Conservation (phyloP, 2,888 invertebrate species). For the Smittia aterrima region DNA sequence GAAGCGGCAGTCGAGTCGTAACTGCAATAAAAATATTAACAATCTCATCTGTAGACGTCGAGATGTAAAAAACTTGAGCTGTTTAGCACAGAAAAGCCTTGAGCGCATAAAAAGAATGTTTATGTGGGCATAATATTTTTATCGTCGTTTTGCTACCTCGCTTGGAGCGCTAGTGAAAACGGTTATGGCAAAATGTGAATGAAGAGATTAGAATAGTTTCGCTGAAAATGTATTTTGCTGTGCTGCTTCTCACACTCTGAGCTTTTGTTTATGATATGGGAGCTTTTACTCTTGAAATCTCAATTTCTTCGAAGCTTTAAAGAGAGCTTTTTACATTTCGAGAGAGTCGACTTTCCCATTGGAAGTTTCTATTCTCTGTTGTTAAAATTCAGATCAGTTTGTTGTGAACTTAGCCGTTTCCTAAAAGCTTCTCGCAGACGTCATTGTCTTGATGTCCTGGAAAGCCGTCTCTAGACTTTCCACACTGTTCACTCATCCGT, state of each 20-base stretch:
- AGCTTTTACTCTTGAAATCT: neutral
- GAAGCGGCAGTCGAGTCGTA: neutral
- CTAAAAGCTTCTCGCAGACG: neutral
- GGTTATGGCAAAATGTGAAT: constrained; percentile 13
- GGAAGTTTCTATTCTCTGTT: neutral
- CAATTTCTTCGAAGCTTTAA: neutral
- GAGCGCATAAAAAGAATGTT: constrained; percentile 28
- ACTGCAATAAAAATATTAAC: constrained; percentile 31
- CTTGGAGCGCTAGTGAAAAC: neutral
- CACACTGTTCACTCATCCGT: neutral
- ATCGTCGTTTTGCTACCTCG: constrained; percentile 22
- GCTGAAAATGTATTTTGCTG: neutral
- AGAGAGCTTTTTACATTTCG: neutral
- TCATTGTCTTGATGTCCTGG: neutral
- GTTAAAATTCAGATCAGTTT: neutral
- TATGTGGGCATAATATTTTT: constrained; percentile 30
- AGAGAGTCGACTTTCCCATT: constrained; percentile 3
- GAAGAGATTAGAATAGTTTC: constrained; percentile 25
- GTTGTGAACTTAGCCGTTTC: neutral
- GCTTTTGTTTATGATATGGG: neutral
- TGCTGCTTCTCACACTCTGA: neutral
- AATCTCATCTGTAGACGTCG: constrained; percentile 19
- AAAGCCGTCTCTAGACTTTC: neutral
- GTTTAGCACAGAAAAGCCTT: neutral
- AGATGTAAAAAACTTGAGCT: constrained; percentile 11